Evolutionary conservation across 2,113 vertebrate species (phyloP), one percentile per base, ranked within the genome.

Genomic region (Indicator maculatus): DNA sequence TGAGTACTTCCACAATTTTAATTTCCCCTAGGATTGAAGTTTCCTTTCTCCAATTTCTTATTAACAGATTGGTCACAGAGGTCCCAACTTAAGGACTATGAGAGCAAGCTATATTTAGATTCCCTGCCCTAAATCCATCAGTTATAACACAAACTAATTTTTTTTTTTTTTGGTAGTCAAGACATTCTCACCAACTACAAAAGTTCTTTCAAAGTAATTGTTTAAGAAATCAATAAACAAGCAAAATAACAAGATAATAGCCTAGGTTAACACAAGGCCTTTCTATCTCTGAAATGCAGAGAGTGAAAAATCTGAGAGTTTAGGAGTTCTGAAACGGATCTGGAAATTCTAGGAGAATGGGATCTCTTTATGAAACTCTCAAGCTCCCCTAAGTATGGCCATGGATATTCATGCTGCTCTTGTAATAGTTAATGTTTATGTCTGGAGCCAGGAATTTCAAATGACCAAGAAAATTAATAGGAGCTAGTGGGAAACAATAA

Each of bases 71-170:
- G 69, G 94, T 95, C 77, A 92, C 36, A 82, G 79, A 94, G 86
- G 56, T 84, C 79, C 28, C 78, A 95, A 33, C 55, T 77, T 78
- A 90, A 93, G 96, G 61, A 63, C 74, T 90, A 81, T 9, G 70
- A 70, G 16, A 81, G 17, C 38, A 86, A 53, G n/a, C 64, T 94
- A 89, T 95, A 96, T 97, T 97, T 94, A 95, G 86, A 87, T 86
- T 92, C 44, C 33, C 75, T 96, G 78, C 19, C 94, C 93, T 76
- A 94, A 90, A 96, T 97, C 60, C 77, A 91, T 96, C 27, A 77
- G 63, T 89, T 94, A 86, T 52, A 75, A 55, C 23, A 31, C 20
- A 82, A 89, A 74, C 52, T 78, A n/a, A 41, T 41, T 41, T 11
- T 60, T 56, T 74, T 82, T 55, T 11, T 28, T 61, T 89, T 92